Base-by-base conservation (phyloP, 2,797 vertebrate genomes). In the Oreochromis grahami region DNA sequence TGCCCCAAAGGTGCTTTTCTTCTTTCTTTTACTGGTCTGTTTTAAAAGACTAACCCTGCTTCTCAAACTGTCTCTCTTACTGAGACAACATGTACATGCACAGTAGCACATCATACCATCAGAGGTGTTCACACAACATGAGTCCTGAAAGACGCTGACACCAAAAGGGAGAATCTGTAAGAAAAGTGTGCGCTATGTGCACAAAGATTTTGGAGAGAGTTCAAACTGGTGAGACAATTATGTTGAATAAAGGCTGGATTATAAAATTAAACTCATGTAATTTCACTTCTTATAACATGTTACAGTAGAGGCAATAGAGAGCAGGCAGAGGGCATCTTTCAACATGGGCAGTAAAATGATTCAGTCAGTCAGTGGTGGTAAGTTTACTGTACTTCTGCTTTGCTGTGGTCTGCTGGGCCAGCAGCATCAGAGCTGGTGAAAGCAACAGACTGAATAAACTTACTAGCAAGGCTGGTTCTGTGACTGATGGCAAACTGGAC, bases 1-100 rank as follows among this genome's bases (percentile, higher is more conserved):
- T 34, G 97, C 98, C 50, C 98, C 98, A 60, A 99, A 99, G 98
- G 98, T 98, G 78, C 17, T 51, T 6, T 6, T 11, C 6, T 13
- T 7, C 9, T 21, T 38, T 13, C 6, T 74, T 34, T 43, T 41
- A 36, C 5, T 55, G 13, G 19, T 65, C 6, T 15, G 51, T 26
- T 19, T 7, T 72, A 3, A 9, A 34, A 56, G 26, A 26, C 68
- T 72, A 19, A 15, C 24, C 10, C 17, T 72, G 26, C 68, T 48
- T 48, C 26, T 74, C 43, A 74, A 48, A 48, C 9, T 19, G 15
- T 29, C 21, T 29, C 15, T 72, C 29, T 72, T 45, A 45, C 68
- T 48, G 68, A 72, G 43, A 68, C 38, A 43, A 43, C 63, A 24
- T 43, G 13, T 48, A 29, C 43, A 36, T 36, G 32, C 24, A 12